Evolutionary conservation across 1,140 invertebrate species (phyloP), one percentile per base, ranked within the genome.

Genomic region (Leptinotarsa undecemlineata): DNA sequence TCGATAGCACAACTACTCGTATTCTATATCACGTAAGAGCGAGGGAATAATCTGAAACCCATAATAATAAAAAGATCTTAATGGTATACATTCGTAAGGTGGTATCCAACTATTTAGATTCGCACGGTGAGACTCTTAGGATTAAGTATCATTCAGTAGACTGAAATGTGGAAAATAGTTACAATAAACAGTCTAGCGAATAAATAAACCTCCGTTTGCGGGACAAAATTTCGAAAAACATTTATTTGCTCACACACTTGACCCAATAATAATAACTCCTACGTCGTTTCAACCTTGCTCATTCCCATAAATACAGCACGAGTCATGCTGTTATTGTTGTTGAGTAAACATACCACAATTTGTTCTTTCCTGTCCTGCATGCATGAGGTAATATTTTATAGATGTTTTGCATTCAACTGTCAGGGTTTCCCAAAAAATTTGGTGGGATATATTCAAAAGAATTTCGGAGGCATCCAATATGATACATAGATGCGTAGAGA

Each of bases 201-300:
- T 57, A 57, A 57, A 57, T 57, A n/a, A 42, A 57, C n/a, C n/a
- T 57, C 17, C 6, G 51, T n/a, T 19, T 19, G n/a, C 51, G 5
- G 51, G 51, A 57, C 51, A 57, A n/a, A n/a, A 57, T 57, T 57
- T 57, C 51, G 51, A 57, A 57, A 57, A 57, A 15, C 51, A 66
- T 17, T 8, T 21, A 61, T 61, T 66, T 23, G 26, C 63, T 66
- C 63, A 33, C 26, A 66, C n/a, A 66, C 63, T 33, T 66, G 63
- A 66, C 63, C 63, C 26, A 33, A 33, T 66, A 66, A 66, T 33
- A 57, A 23, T 66, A 33, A 66, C 63, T 23, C 63, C 63, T 66
- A 66, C 63, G 21, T 15, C 3, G 2, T 57, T 66, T 21, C 19
- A 66, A 66, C 63, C 63, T 66, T 66, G 26, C 63, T 66, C 63